Evolutionary conservation across 2,797 vertebrate genomes (phyloP).

Genomic region (Sylvia borin): DNA sequence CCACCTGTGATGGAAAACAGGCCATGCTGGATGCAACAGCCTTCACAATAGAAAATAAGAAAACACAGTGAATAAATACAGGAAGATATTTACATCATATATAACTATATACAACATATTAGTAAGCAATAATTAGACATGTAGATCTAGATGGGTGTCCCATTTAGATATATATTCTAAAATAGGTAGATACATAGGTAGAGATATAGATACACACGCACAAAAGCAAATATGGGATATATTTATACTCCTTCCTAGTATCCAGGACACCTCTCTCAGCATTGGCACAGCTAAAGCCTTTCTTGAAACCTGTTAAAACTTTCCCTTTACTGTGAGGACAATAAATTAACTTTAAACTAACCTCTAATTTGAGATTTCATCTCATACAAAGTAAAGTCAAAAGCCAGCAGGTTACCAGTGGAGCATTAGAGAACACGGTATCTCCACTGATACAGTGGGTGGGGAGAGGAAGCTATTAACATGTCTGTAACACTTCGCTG

Average conservation of each 20-base stretch:
- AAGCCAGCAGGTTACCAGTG: conserved; percentile 46
- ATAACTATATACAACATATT: not conserved
- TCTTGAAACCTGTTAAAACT: conserved; percentile 43
- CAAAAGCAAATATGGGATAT: not conserved
- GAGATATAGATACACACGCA: not conserved
- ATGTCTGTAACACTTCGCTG: conserved; percentile 76
- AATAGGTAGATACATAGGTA: not conserved
- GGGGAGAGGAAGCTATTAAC: conserved; percentile 77
- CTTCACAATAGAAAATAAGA: not conserved
- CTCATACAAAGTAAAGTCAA: conserved; percentile 51
- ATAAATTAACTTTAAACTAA: conserved; percentile 56
- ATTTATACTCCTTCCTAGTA: not conserved
- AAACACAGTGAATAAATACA: not conserved
- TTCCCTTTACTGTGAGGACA: conserved; percentile 16
- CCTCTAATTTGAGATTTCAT: conserved; percentile 48
- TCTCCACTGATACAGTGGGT: conserved; percentile 70
- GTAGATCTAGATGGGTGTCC: not conserved
- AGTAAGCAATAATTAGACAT: not conserved
- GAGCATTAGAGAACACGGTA: conserved; percentile 18
- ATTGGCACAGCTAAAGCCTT: not conserved
- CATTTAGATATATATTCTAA: not conserved
- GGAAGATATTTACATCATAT: not conserved
- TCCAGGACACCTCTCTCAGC: not conserved
- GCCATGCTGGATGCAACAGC: not conserved
- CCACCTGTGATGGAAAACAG: not conserved